phyloP scores from a whole-genome alignment of 2,797 vertebrate species.

The Fistularia tabacaria region DNA sequence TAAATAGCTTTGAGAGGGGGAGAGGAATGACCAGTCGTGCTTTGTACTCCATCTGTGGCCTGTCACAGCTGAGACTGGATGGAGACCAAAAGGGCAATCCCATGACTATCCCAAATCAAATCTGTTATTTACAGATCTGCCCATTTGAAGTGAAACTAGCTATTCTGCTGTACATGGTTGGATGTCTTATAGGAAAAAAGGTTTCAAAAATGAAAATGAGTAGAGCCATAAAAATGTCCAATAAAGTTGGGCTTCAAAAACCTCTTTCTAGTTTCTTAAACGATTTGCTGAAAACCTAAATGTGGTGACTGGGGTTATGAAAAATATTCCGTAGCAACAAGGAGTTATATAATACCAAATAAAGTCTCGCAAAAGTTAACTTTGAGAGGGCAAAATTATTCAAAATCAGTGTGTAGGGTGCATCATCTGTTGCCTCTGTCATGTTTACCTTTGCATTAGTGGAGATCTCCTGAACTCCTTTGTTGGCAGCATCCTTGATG shows the following conservation, averaged over 20 bases:
- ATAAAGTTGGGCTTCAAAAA: too few species aligned
- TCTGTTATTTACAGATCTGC: conserved; percentile 7
- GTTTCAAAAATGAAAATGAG: not conserved
- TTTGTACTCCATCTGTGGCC: conserved; percentile 30
- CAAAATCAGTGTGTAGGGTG: too few species aligned
- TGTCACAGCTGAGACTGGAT: conserved; percentile 27
- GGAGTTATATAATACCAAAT: too few species aligned
- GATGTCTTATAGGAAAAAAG: not conserved
- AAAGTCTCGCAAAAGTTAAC: too few species aligned
- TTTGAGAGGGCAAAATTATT: too few species aligned
- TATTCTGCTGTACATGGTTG: not conserved
- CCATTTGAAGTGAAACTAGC: not conserved
- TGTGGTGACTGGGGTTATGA: not conserved
- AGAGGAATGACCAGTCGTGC: conserved; percentile 12
- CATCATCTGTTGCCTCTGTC: too few species aligned
- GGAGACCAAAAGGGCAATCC: not conserved
- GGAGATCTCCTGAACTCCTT: conserved; percentile 90
- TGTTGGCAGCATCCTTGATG: conserved; percentile 86
- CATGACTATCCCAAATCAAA: conserved; percentile 1
- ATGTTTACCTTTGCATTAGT: conserved; percentile 81
- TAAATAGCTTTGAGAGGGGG: conserved; percentile 8
- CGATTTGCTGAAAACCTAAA: not conserved
- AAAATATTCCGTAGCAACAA: too few species aligned
- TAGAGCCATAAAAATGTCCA: not conserved
- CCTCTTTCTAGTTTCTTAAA: too few species aligned